Evolutionary conservation across 2,797 vertebrate genomes (phyloP), one percentile per base, ranked within the genome.

Genomic region (Enteromius fasciolatus): DNA sequence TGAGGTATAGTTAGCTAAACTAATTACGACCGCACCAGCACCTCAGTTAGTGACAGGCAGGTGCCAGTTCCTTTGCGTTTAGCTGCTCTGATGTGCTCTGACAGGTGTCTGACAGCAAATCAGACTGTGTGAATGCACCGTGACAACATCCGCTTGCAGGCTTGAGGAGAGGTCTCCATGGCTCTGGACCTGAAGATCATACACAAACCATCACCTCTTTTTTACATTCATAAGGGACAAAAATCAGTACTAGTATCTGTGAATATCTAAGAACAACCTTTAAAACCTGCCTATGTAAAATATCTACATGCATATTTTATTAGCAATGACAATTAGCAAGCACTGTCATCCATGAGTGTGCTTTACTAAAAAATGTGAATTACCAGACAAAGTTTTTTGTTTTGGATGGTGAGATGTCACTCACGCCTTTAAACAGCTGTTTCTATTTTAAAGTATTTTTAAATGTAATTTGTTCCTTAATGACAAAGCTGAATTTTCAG

Each of bases 21-120:
- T 76, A 81, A 80, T 46, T 20, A 73, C 54, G 67, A 66, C 85
- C 18, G 44, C 63, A 79, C 20, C 85, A 8, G 39, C 63, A 81
- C n/a, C 57, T 86, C 69, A 61, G 46, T 52, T 70, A 48, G 50
- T 86, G 85, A 88, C 82, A 83, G 79, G 80, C 18, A 82, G 83
- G 78, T 85, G 87, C 84, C 85, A 74, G 77, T 77, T 83, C 61
- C 66, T 74, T 70, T 81, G 54, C 44, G 18, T 77, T 82, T 17
- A 80, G 81, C 78, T 81, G 44, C 20, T 79, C 75, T 82, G 69
- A 74, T 76, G 52, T 48, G 74, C 67, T 85, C 61, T 79, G 86
- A 88, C 86, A 87, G 84, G 39, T 76, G 75, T 36, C 74, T 52
- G 84, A 85, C 88, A 59, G 86, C 66, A 83, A 82, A 82, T 83